Evolutionary conservation across 2,113 vertebrate genomes (phyloP).

Genomic region (Alethe castanea): DNA sequence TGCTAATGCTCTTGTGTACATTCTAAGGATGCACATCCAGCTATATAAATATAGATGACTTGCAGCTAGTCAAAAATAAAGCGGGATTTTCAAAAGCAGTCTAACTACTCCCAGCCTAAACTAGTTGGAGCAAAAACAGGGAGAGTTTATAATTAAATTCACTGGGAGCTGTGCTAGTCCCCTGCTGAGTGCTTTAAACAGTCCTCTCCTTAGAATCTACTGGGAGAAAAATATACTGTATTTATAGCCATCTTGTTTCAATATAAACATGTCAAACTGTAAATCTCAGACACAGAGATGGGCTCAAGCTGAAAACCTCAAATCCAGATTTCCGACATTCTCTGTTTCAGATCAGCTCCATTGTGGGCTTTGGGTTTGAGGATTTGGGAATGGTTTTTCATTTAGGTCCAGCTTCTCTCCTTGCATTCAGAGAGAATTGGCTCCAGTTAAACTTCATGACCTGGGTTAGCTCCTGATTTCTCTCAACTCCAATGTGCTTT

Average conservation of each 20-base stretch:
- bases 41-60: constrained; percentile 32
- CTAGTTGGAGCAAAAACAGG: not conserved
- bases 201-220: constrained; percentile 19
- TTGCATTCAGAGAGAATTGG: fast-evolving
- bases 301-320: constrained; percentile 37
- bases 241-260: constrained; percentile 63
- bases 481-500: not conserved
- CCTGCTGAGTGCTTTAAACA: constrained; percentile 58
- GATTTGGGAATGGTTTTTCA: not conserved
- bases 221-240: constrained; percentile 41
- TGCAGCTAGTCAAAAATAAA: constrained; percentile 26
- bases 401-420: not conserved
- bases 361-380: not conserved
- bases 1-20: not conserved
- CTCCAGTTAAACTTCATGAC: not conserved
- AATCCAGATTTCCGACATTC: not conserved
- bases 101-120: constrained; percentile 47
- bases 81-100: constrained; percentile 44
- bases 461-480: not conserved
- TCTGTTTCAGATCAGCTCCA: not conserved
- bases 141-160: constrained; percentile 54
- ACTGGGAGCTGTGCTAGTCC: constrained; percentile 26
- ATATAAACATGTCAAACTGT: constrained; percentile 62
- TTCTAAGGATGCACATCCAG: not conserved
- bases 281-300: constrained; percentile 36